Evolutionary conservation across 2,888 invertebrate genomes (phyloP), one percentile per base, ranked within the genome.

Genomic region (Rhagonycha lutea): DNA sequence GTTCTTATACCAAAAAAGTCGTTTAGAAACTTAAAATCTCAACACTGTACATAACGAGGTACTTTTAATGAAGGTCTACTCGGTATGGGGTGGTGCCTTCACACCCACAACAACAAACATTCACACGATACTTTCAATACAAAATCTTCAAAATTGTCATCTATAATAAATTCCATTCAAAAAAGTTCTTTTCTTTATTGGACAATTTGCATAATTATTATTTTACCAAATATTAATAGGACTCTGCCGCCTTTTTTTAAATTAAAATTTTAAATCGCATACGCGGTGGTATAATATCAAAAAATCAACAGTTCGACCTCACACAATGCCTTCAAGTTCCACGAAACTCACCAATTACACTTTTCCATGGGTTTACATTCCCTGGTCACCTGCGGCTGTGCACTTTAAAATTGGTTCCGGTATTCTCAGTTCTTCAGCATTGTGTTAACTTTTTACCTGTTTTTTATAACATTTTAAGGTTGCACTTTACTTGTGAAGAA

Each of bases 321-420:
- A 72, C 75, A 76, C 75, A 69, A 60, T 67, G 75, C 28, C 11
- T 23, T 28, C 32, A 18, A 18, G 47, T 14, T 75, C 71, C 71
- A 60, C 65, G 65, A 72, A 76, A 76, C 69, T 72, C 72, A 26
- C 69, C 72, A 72, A 76, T 76, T 72, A 72, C 69, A 67, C 24
- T 75, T 76, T 76, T 71, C 24, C 69, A 69, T 68, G 29, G 75
- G 71, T 72, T 72, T 69, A 68, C 32, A 71, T 72, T 71, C 69
- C 68, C 47, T 68, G 14, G 70, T 68, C 61, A 26, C 68, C 28
- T 32, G 14, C 14, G 32, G 72, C 60, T 12, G 29, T 73, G 62
- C 61, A 69, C 63, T 75, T 76, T 72, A 65, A 73, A 70, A 76
- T 76, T 72, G 60, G 75, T 76, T 76, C 69, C 75, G 70, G 75